Conservation (phyloP, 2,113 vertebrate species). For the Pholis gunnellus region DNA sequence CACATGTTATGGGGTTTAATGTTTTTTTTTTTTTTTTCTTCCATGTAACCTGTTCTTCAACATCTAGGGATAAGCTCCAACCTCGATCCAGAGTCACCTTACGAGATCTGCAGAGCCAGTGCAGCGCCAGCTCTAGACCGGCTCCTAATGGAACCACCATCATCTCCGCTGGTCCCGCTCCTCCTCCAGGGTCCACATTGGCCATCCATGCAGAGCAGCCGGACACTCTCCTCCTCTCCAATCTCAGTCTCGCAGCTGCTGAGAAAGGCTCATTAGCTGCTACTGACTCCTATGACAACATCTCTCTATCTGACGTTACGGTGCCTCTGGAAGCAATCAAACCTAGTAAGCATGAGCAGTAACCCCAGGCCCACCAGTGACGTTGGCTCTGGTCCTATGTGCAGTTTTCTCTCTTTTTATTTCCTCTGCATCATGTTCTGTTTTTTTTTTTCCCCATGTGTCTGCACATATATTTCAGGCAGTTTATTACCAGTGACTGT, state of each 20-base stretch:
- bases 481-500: slow-evolving; percentile 94
- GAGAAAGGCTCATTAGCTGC: slow-evolving; percentile 52
- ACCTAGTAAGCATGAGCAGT: slow-evolving; percentile 88
- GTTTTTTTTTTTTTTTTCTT: background rate
- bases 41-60: background rate
- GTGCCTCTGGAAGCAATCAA: slow-evolving; percentile 96
- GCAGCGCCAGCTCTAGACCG: slow-evolving; percentile 63
- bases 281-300: slow-evolving; percentile 72
- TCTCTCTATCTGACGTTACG: slow-evolving; percentile 88
- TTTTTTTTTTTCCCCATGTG: background rate
- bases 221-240: slow-evolving; percentile 67
- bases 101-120: slow-evolving; percentile 91
- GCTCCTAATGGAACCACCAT: slow-evolving; percentile 18
- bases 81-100: slow-evolving; percentile 88
- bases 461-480: slow-evolving; percentile 80
- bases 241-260: slow-evolving; percentile 58
- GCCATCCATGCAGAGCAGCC: slow-evolving; percentile 71
- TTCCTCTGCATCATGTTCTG: background rate
- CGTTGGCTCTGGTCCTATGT: accelerated
- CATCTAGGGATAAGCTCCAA: slow-evolving; percentile 91
- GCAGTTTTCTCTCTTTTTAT: background rate
- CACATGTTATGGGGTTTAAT: background rate
- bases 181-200: slow-evolving; percentile 10
- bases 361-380: background rate
- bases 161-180: background rate